These are phyloP conservation scores for Micropterix aruncella DNA, from an alignment of 2,888 invertebrate species.

Conservation along the genomic window DNA sequence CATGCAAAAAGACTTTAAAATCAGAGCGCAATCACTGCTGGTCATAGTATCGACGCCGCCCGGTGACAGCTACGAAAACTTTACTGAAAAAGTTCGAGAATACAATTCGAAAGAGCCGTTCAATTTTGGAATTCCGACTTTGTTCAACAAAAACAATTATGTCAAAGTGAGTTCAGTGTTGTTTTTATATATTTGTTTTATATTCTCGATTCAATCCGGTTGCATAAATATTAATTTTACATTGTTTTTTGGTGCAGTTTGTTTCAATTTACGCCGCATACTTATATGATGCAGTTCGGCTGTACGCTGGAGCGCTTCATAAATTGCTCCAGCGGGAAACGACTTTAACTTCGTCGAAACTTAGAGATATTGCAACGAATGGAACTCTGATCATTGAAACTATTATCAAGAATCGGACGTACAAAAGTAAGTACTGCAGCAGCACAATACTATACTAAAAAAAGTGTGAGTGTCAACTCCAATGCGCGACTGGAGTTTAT, in stretches of 20 bases:
- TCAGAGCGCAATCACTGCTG: constrained; percentile 67
- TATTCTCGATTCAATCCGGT: too few species aligned
- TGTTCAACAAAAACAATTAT: constrained; percentile 32
- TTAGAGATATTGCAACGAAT: constrained; percentile 60
- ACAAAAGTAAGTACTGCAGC: constrained; percentile 75
- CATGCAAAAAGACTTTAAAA: constrained; percentile 46
- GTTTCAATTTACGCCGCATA: constrained; percentile 88
- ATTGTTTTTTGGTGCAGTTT: constrained; percentile 43
- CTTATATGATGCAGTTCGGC: constrained; percentile 84
- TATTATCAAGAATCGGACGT: constrained; percentile 72
- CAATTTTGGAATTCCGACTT: constrained; percentile 51
- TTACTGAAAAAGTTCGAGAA: constrained; percentile 63
- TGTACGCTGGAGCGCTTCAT: constrained; percentile 81
- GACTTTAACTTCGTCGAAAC: constrained; percentile 42
- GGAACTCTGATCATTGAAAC: constrained; percentile 78
- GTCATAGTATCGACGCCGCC: constrained; percentile 86
- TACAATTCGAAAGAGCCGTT: constrained; percentile 75
- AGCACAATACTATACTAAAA: too few species aligned
- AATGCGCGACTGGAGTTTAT: too few species aligned
- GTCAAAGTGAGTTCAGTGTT: constrained; percentile 19
- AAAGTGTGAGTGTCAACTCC: too few species aligned
- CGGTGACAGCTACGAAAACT: constrained; percentile 52
- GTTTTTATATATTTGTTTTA: constrained; percentile 2
- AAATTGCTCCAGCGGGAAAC: constrained; percentile 48
- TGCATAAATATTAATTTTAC: too few species aligned